A percentile compares a stretch with the other conserved stretches of the same genome.
Evolutionary conservation across 37 sponge, comb jelly and placozoan species (phyloP).

Genomic region (Oopsacas minuta): DNA sequence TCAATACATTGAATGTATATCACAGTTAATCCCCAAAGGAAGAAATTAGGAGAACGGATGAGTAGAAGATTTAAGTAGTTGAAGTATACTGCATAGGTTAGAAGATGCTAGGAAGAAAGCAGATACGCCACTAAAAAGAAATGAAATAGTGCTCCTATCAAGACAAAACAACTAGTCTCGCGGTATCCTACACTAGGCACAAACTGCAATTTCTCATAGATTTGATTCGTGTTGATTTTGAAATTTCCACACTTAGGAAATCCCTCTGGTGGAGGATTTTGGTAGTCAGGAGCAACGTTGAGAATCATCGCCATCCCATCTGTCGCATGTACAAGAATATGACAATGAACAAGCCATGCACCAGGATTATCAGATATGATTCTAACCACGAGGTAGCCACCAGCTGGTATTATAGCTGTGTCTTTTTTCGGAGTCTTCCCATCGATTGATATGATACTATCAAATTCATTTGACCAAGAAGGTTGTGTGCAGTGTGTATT

Average conservation of each 20-base stretch:
- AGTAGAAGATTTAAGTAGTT: too few species aligned
- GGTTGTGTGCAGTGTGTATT: neutral
- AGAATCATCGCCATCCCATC: constrained; percentile 67
- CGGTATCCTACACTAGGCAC: neutral
- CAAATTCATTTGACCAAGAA: neutral
- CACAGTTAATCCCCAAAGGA: too few species aligned
- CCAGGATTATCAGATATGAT: constrained; percentile 73
- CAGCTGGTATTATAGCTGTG: constrained; percentile 67
- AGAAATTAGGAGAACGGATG: too few species aligned
- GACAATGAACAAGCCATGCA: constrained; percentile 86
- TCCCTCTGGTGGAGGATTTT: neutral
- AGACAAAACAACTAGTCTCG: neutral
- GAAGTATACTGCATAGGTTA: too few species aligned
- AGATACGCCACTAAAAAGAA: neutral
- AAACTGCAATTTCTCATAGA: neutral
- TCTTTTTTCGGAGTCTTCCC: constrained; percentile 37
- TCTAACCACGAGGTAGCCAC: constrained; percentile 63
- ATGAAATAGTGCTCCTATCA: neutral
- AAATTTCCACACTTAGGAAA: neutral
- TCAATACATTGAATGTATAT: too few species aligned
- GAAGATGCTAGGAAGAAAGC: too few species aligned
- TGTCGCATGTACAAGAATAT: constrained; percentile 55
- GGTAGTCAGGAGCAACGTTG: constrained; percentile 23
- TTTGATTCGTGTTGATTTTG: neutral
- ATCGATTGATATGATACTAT: neutral